Base-by-base conservation (phyloP, 2,797 vertebrate species). In the Arctocebus calabarensis region DNA sequence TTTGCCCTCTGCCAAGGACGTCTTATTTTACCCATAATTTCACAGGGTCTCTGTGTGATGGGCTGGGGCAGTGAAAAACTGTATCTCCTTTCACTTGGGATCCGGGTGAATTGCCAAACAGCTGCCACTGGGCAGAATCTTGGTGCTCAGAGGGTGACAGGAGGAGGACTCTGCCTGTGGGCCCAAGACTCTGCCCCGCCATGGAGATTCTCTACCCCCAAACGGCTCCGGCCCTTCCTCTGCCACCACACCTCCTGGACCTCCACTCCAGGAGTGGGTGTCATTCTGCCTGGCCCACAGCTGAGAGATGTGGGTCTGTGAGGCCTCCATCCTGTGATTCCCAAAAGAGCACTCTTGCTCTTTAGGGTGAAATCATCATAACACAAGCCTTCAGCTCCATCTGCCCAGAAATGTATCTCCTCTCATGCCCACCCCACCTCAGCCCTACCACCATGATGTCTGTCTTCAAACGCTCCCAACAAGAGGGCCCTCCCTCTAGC, bases 1-100 rank as follows among this genome's bases (percentile, higher is more conserved):
- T 3, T 70, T 71, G 82, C 62, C 52, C 37, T 94, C 52, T n/a
- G 3, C 81, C 84, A 89, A 94, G 90, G 61, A 91, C 88, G 3
- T 68, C 25, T 40, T 43, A 62, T 77, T 84, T 90, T n/a, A 59
- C 61, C 27, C 0, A 1, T 23, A 19, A 84, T 7, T 85, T 0
- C 45, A 59, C 20, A 29, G 32, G 40, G 23, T 32, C 25, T 64
- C 64, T 68, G 59, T 14, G 25, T 34, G 23, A 43, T 40, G 62
- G 55, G 32, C 82, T 34, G 5, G 34, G 4, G 22, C 74, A 61
- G 25, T 86, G 55, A 37, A 85, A 64, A 73, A 61, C 2, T 86
- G 37, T n/a, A n/a, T 83, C 59, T 70, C 64, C 10, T 25, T 73
- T 68, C 27, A 57, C 66, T 48, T 57, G 48, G 23, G 52, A 84